Evolutionary conservation across 2,113 vertebrate genomes (phyloP), one percentile per base, ranked within the genome.

Genomic region (Pipra filicauda): DNA sequence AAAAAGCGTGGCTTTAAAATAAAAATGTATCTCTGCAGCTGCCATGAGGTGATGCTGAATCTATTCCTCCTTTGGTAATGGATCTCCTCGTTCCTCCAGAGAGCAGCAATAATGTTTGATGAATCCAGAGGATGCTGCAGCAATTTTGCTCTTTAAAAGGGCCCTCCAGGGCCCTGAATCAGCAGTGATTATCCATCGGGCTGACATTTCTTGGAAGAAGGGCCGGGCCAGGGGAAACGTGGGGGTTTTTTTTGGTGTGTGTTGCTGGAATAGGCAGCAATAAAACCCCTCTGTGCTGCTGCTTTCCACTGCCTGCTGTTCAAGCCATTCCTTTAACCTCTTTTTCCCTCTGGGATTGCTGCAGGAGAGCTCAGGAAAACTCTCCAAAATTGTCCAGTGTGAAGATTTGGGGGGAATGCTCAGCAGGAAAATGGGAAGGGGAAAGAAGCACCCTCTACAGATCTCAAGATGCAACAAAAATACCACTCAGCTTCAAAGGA

Each of bases 201-300:
- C 35, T 18, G 84, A 65, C 85, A 28, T 71, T 93, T 91, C 92
- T 92, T 66, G 92, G 95, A 95, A 96, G 17, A 88, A 95, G 10
- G 49, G 87, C 44, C 73, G 27, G 41, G 24, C 66, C 1, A 5
- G 46, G 31, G 4, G 30, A 52, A 90, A 73, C 8, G 7, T 3
- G 55, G 43, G 49, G 24, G 24, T 58, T 37, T 58, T 67, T 54
- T 66, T 12, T 41, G 37, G 21, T 31, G 31, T 66, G 51, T 58
- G 58, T 91, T 85, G 87, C 52, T 79, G 85, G 39, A 85, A 70
- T 6, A 58, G 41, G 73, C 64, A 92, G 79, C 89, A 78, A 33
- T 90, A 77, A 96, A 95, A 51, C 62, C 61, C n/a, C n/a, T 77
- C 51, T 69, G 55, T 57, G 27, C 35, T 5, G 22, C 77, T 73